A percentile compares a stretch with the other conserved stretches of the same genome.
Conservation (phyloP, 2,113 vertebrate genomes). For the Ceyx margarethae region DNA sequence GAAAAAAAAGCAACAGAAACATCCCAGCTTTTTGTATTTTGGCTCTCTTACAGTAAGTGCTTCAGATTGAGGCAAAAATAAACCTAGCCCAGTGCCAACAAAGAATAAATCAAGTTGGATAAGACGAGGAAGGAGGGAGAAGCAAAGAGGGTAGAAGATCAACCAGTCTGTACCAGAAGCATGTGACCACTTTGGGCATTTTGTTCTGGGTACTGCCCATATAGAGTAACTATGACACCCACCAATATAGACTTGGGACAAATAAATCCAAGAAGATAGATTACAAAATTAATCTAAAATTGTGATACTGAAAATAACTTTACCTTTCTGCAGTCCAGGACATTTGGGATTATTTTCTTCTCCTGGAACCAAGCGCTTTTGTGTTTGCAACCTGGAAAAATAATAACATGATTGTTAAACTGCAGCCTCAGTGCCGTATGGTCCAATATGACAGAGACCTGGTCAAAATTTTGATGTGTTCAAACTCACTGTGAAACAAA, state of each 20-base stretch:
- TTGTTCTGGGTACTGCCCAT: not conserved
- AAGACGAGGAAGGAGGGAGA: not conserved
- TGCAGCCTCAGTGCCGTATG: fast-evolving
- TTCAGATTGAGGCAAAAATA: constrained; percentile 10
- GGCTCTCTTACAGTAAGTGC: not conserved
- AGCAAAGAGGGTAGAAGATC: not conserved
- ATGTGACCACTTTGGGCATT: not conserved
- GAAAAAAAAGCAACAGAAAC: not conserved
- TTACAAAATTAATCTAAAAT: fast-evolving
- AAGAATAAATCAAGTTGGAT: not conserved
- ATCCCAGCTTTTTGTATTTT: not conserved
- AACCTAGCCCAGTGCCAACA: not conserved
- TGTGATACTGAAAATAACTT: not conserved
- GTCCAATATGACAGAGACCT: not conserved
- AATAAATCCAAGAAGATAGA: not conserved
- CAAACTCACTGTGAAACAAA: not conserved
- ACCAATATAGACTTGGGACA: fast-evolving
- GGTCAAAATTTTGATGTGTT: not conserved
- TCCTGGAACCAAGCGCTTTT: not conserved
- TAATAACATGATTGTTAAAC: fast-evolving
- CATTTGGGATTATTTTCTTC: too few relatives aligned
- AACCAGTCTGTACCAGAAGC: not conserved
- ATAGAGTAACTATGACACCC: fast-evolving
- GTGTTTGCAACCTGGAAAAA: not conserved
- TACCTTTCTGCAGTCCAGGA: not conserved